Percentiles rank a stretch among this genome's conserved stretches.
phyloP scores from a whole-genome alignment of 1,140 invertebrate genomes.

The Drosophila arizonae region DNA sequence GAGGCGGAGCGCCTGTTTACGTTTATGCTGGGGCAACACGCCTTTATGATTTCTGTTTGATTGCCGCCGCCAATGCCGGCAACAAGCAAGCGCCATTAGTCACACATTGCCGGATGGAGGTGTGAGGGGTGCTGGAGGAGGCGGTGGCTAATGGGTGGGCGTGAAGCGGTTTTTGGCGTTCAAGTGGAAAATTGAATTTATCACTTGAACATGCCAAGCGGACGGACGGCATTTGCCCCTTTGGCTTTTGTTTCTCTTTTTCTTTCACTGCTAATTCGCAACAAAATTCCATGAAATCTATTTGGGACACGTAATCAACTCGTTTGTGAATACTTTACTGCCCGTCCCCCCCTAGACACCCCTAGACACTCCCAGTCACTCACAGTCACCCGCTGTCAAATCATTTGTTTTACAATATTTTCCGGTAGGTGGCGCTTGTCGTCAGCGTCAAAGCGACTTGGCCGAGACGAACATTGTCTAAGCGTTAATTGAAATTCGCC shows the following conservation, averaged over 20 bases:
- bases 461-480: slow-evolving; percentile 29
- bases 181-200: slow-evolving; percentile 82
- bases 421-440: slow-evolving; percentile 47
- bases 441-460: slow-evolving; percentile 32
- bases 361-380: not conserved
- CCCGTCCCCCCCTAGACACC: not conserved
- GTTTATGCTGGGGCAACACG: slow-evolving; percentile 78
- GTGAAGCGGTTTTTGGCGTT: slow-evolving; percentile 52
- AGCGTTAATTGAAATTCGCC: slow-evolving; percentile 75
- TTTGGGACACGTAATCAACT: slow-evolving; percentile 79
- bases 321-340: slow-evolving; percentile 71
- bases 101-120: slow-evolving; percentile 48
- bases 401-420: slow-evolving; percentile 63
- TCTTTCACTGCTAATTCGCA: slow-evolving; percentile 55
- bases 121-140: not conserved
- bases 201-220: slow-evolving; percentile 77
- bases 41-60: slow-evolving; percentile 81
- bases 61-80: slow-evolving; percentile 58
- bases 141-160: not conserved
- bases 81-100: slow-evolving; percentile 73
- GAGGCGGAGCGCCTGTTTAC: slow-evolving; percentile 43
- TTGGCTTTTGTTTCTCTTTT: slow-evolving; percentile 8
- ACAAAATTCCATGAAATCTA: slow-evolving; percentile 63
- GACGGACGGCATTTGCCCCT: slow-evolving; percentile 42
- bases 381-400: too few relatives aligned